These are phyloP conservation scores for Loris lydekkerianus DNA, from an alignment of 2,797 vertebrate species.

Conservation along the genomic window DNA sequence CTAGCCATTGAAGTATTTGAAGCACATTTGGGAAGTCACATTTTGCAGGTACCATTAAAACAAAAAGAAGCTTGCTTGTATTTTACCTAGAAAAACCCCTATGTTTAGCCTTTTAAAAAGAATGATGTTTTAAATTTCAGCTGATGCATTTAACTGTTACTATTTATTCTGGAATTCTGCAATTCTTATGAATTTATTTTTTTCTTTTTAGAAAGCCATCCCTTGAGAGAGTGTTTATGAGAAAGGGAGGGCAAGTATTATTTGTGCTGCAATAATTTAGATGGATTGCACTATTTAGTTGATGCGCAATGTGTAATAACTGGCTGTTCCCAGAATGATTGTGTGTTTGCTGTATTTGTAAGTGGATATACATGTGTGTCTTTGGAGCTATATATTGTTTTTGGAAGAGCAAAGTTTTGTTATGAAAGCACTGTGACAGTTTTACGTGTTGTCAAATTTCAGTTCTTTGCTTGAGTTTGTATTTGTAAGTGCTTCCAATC, in stretches of 20 bases:
- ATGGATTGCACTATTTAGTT: constrained; percentile 76
- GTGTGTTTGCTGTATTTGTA: constrained; percentile 71
- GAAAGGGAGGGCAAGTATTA: constrained; percentile 84
- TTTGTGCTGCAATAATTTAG: constrained; percentile 82
- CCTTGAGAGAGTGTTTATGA: constrained; percentile 84
- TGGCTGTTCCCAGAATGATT: constrained; percentile 77
- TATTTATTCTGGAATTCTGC: constrained; percentile 70
- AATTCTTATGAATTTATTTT: constrained; percentile 76
- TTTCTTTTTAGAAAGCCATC: constrained; percentile 84
- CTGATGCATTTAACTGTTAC: constrained; percentile 62
- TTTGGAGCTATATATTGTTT: constrained; percentile 70
- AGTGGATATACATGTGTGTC: constrained; percentile 69
- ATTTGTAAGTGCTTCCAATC: constrained; percentile 44
- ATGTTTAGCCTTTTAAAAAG: constrained; percentile 25
- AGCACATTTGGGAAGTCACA: constrained; percentile 98
- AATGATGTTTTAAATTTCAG: constrained; percentile 50
- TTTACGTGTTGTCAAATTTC: constrained; percentile 65
- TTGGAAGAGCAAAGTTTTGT: constrained; percentile 72
- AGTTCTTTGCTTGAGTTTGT: constrained; percentile 70
- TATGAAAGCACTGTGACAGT: constrained; percentile 76
- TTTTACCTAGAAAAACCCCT: constrained; percentile 76
- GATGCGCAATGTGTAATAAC: constrained; percentile 71
- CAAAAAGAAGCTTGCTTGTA: constrained; percentile 19
- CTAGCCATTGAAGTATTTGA: constrained; percentile 97
- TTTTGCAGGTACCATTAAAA: constrained; percentile 95